phyloP scores from a whole-genome alignment of 2,113 vertebrate species.

The Dissostichus mawsoni region DNA sequence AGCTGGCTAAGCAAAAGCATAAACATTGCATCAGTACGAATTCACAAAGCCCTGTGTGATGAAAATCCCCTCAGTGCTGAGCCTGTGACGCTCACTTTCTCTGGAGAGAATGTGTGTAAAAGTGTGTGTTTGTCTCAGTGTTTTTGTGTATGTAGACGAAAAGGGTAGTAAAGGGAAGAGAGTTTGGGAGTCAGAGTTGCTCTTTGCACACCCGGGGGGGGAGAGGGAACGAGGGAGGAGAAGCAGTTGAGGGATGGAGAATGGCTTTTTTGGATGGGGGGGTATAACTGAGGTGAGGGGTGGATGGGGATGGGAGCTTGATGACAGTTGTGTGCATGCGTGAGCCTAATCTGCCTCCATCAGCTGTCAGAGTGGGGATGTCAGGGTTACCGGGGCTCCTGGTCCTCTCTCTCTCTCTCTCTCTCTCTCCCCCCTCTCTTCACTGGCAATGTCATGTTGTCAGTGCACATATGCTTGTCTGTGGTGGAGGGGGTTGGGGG shows the following conservation, averaged over 20 bases:
- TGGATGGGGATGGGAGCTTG: slow-evolving; percentile 46
- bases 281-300: slow-evolving; percentile 17
- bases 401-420: slow-evolving; percentile 35
- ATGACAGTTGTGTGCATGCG: slow-evolving; percentile 78
- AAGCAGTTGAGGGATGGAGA: slow-evolving; percentile 46
- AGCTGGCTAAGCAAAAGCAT: slow-evolving; percentile 13
- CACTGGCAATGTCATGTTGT: slow-evolving; percentile 87
- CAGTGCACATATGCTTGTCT: slow-evolving; percentile 88
- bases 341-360: slow-evolving; percentile 81
- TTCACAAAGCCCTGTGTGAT: slow-evolving; percentile 21
- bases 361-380: slow-evolving; percentile 78
- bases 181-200: slow-evolving; percentile 43
- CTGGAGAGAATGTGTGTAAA: not conserved
- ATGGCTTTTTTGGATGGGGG: slow-evolving; percentile 31
- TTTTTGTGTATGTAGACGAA: slow-evolving; percentile 4
- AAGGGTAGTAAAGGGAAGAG: slow-evolving; percentile 14
- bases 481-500: slow-evolving; percentile 53
- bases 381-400: slow-evolving; percentile 70
- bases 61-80: slow-evolving; percentile 10
- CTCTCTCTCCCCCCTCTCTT: slow-evolving; percentile 55
- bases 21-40: slow-evolving; percentile 38
- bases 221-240: slow-evolving; percentile 31
- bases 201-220: slow-evolving; percentile 37
- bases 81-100: slow-evolving; percentile 6
- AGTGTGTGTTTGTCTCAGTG: slow-evolving; percentile 2